phyloP scores from a whole-genome alignment of 2,113 vertebrate species.

The Octodon degus region DNA sequence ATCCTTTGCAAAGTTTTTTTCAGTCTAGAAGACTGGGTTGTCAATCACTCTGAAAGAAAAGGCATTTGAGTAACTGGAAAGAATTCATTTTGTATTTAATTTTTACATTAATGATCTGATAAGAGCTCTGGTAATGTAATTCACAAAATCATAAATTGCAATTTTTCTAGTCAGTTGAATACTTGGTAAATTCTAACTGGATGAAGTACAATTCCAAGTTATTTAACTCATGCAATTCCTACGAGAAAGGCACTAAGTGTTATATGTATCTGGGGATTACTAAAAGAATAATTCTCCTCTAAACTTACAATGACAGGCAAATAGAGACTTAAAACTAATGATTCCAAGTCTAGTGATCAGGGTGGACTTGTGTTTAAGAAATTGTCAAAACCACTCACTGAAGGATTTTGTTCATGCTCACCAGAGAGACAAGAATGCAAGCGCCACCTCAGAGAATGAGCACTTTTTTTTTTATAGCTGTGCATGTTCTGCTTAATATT shows the following conservation, averaged over 20 bases:
- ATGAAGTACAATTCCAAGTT: neutral
- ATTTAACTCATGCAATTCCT: neutral
- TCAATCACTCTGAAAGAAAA: neutral
- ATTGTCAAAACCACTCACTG: neutral
- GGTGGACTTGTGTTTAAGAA: neutral
- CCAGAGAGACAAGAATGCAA: neutral
- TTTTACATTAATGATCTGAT: neutral
- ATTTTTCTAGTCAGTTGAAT: neutral
- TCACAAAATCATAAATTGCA: neutral
- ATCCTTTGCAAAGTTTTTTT: neutral
- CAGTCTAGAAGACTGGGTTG: neutral
- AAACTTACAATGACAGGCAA: neutral
- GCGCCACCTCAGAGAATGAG: neutral
- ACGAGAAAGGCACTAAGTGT: neutral
- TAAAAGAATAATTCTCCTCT: neutral
- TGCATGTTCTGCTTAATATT: neutral
- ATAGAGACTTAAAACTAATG: neutral
- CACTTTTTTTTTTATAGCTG: neutral
- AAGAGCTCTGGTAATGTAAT: neutral
- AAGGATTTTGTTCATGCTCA: neutral
- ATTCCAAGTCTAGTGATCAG: neutral
- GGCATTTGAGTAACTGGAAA: neutral
- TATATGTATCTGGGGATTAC: neutral
- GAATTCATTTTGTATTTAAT: neutral
- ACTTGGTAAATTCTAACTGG: neutral